These are phyloP conservation scores for Eptesicus fuscus DNA, from an alignment of 2,113 vertebrate genomes.

Conservation along the genomic window DNA sequence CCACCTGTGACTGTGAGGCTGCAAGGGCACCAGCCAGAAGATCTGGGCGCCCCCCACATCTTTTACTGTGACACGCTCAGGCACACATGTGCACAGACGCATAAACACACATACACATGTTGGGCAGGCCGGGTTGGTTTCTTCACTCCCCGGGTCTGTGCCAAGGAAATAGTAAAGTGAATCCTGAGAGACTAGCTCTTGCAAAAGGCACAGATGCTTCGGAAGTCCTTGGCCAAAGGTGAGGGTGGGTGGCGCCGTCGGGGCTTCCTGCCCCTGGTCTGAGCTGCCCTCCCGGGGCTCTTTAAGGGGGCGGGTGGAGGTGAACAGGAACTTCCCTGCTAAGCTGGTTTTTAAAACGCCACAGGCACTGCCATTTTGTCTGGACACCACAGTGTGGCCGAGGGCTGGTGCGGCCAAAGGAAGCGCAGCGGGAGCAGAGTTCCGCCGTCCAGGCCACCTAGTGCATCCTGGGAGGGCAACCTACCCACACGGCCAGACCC, in stretches of 20 bases:
- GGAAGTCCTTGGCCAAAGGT: not conserved
- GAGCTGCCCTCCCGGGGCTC: not conserved
- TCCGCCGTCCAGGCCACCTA: not conserved
- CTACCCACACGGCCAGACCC: not conserved
- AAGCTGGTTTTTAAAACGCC: not conserved
- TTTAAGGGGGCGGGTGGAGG: not conserved
- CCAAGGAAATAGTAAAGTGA: not conserved
- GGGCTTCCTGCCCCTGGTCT: not conserved
- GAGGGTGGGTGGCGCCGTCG: not conserved
- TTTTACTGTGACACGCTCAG: not conserved
- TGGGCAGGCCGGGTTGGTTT: not conserved
- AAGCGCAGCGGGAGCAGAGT: not conserved
- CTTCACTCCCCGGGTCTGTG: not conserved
- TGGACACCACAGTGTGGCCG: not conserved
- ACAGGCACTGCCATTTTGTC: not conserved
- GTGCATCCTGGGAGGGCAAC: not conserved
- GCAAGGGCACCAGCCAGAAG: not conserved
- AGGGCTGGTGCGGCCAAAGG: not conserved
- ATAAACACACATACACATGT: not conserved
- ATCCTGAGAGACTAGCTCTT: not conserved
- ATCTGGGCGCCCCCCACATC: not conserved
- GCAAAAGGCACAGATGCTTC: not conserved
- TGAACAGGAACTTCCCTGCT: not conserved
- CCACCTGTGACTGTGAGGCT: not conserved
- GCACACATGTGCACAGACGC: fast-evolving